Conservation (phyloP, 2,888 invertebrate genomes). For the Trachelus tabidus region DNA sequence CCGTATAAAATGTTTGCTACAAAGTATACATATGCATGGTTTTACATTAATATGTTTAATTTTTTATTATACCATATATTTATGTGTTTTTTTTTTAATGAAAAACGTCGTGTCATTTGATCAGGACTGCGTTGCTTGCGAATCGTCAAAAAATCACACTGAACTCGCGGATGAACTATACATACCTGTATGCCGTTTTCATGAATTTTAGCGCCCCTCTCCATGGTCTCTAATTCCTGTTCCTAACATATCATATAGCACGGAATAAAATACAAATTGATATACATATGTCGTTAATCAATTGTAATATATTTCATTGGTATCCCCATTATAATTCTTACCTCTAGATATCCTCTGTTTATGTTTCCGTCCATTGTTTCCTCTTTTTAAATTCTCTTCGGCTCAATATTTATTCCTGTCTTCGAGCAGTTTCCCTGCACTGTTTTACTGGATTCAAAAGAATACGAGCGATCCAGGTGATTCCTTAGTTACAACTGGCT, state of each 20-base stretch:
- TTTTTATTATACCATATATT: too few relatives aligned
- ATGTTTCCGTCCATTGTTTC: neutral
- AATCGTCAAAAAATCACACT: too few relatives aligned
- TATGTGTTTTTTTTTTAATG: too few relatives aligned
- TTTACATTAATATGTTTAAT: too few relatives aligned
- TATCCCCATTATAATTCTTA: neutral
- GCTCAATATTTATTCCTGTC: neutral
- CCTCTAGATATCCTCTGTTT: neutral
- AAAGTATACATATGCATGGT: too few relatives aligned
- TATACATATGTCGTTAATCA: neutral
- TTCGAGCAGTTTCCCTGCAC: neutral
- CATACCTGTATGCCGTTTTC: conserved; percentile 5
- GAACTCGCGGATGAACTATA: too few relatives aligned
- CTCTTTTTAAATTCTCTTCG: neutral
- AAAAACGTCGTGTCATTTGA: too few relatives aligned
- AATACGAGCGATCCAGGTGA: neutral
- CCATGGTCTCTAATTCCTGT: conserved; percentile 22
- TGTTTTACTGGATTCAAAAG: neutral
- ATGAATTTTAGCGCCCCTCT: conserved; percentile 16
- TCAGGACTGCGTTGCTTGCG: too few relatives aligned
- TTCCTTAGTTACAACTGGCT: neutral
- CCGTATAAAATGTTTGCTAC: too few relatives aligned
- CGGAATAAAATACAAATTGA: neutral
- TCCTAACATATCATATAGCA: conserved; percentile 15
- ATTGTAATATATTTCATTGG: neutral